Conservation (phyloP, 2,113 vertebrate genomes). For the Delphinus delphis region DNA sequence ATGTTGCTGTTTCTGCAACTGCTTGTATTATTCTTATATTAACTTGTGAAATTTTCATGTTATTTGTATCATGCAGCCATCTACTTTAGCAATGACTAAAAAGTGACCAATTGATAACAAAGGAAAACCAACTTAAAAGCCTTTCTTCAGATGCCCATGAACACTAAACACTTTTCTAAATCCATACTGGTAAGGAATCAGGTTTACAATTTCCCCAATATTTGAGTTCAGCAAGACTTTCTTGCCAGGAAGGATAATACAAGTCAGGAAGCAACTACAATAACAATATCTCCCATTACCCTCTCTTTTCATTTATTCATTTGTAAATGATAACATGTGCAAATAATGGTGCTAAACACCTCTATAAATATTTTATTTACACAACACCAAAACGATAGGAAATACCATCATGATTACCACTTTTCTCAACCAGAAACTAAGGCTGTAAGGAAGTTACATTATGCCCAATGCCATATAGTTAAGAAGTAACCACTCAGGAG, state of each 20-base stretch:
- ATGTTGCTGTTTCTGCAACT: background rate
- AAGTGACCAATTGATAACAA: background rate
- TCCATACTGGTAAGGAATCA: background rate
- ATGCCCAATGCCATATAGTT: background rate
- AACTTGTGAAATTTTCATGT: background rate
- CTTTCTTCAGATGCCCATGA: background rate
- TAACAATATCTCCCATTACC: background rate
- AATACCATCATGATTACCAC: background rate
- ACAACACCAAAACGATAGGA: background rate
- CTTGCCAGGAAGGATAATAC: background rate
- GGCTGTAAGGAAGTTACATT: background rate
- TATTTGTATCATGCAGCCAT: background rate
- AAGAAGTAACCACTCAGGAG: background rate
- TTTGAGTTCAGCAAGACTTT: background rate
- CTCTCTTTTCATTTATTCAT: background rate
- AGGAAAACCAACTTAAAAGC: background rate
- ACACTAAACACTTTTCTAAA: background rate
- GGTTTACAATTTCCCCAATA: background rate
- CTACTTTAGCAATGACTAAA: background rate
- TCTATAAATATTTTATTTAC: slow-evolving; percentile 27
- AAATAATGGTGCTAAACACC: slow-evolving; percentile 2
- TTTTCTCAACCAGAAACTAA: slow-evolving; percentile 26
- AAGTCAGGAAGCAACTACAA: background rate
- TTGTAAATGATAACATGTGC: background rate
- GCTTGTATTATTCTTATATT: background rate